Conservation (phyloP, 2,888 invertebrate genomes). For the Vandiemenella viatica region DNA sequence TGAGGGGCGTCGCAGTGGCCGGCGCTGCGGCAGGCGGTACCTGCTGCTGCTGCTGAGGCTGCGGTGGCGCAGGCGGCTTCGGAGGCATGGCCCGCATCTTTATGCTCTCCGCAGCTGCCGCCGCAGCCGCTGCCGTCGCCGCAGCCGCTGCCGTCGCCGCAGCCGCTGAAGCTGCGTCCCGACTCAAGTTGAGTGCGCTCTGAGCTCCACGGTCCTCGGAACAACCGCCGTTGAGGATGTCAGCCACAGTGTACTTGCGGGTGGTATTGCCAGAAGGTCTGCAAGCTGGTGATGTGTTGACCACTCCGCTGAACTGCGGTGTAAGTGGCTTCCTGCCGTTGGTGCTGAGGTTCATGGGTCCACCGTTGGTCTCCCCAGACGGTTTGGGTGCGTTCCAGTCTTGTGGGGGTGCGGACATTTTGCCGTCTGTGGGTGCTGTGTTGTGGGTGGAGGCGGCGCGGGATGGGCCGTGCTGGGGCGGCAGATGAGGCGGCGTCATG, state of each 20-base stretch:
- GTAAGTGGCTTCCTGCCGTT: neutral
- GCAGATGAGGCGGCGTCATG: constrained; percentile 31
- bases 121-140: too few species aligned
- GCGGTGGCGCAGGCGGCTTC: constrained; percentile 33
- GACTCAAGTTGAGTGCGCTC: constrained; percentile 47
- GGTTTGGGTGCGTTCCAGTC: constrained; percentile 8
- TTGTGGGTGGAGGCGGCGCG: constrained; percentile 24
- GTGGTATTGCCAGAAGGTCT: constrained; percentile 41
- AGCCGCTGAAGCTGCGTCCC: constrained; percentile 30
- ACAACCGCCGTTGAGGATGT: constrained; percentile 38
- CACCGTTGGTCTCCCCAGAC: constrained; percentile 29
- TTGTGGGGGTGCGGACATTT: too few species aligned
- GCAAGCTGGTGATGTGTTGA: constrained; percentile 29
- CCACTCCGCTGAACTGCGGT: neutral
- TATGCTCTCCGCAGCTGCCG: constrained; percentile 10
- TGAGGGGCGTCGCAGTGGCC: constrained; percentile 50
- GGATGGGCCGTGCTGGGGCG: constrained; percentile 25
- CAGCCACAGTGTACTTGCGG: constrained; percentile 23
- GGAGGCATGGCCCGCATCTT: constrained; percentile 51
- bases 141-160: too few species aligned
- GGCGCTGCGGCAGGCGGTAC: constrained; percentile 20
- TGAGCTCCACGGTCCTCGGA: constrained; percentile 43
- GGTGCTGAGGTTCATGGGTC: neutral
- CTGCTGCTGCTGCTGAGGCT: constrained; percentile 18
- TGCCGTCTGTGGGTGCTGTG: constrained; percentile 26